Conservation (phyloP, 2,113 vertebrate species). For the Electrona antarctica region DNA sequence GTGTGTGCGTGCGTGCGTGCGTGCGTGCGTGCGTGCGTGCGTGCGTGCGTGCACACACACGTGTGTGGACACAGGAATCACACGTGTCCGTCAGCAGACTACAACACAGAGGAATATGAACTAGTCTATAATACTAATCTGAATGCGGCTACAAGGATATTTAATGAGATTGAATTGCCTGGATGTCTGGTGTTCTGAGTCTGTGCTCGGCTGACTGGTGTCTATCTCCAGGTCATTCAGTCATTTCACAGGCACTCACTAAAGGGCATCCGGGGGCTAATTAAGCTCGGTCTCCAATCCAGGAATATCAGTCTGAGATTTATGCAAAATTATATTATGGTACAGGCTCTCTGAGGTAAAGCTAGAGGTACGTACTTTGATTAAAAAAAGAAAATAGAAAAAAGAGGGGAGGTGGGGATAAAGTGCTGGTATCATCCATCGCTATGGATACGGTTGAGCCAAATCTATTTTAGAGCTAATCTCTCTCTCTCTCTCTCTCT, state of each 20-base stretch:
- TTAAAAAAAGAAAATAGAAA: background rate
- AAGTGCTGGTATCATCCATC: background rate
- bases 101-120: no score
- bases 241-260: constrained; percentile 14
- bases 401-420: background rate
- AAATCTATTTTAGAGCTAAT: background rate
- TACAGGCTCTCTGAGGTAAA: background rate
- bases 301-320: constrained; percentile 19
- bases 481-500: background rate
- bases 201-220: background rate
- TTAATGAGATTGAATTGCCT: no score
- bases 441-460: background rate
- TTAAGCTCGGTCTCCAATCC: constrained; percentile 13
- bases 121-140: no score
- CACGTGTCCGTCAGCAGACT: no score
- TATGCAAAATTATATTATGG: constrained; percentile 13
- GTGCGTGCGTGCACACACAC: constrained; percentile 10
- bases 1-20: background rate
- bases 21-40: background rate
- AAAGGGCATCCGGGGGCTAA: constrained; percentile 19
- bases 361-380: background rate
- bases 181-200: no score
- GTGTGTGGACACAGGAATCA: no score
- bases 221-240: constrained; percentile 42
- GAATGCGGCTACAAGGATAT: no score